Percentiles rank a stretch among this genome's conserved stretches.
phyloP scores from a whole-genome alignment of 2,888 invertebrate genomes.

The Blomia tropicalis region DNA sequence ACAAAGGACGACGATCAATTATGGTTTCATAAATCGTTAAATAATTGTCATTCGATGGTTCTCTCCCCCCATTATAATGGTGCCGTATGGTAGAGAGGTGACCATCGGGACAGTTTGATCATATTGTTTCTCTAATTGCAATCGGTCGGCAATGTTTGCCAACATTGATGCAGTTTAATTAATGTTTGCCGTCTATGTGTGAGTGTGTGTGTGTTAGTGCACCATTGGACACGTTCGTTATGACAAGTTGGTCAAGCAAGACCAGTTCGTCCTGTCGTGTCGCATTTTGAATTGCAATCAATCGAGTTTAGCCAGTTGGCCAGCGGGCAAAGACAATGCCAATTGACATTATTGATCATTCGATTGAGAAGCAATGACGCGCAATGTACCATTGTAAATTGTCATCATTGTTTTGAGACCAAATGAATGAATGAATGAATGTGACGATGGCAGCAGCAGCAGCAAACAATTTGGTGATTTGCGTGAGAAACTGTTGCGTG shows the following conservation, averaged over 20 bases:
- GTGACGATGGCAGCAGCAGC: too few relatives aligned
- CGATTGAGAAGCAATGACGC: background rate
- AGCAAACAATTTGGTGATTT: conserved; percentile 3
- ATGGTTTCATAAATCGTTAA: conserved; percentile 1
- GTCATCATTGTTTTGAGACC: background rate
- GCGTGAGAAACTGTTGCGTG: conserved; percentile 15
- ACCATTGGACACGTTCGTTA: background rate
- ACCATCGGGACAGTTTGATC: conserved; percentile 1
- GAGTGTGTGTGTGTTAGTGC: background rate
- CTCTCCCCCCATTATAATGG: background rate
- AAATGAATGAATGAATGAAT: too few relatives aligned
- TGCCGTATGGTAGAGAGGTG: background rate
- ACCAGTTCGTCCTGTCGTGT: too few relatives aligned
- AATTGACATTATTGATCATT: background rate
- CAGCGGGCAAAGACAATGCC: background rate
- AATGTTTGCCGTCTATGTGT: background rate
- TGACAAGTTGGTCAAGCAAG: conserved; percentile 2
- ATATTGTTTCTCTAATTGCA: background rate
- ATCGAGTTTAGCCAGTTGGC: background rate
- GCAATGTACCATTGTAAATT: background rate
- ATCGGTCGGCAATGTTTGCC: background rate
- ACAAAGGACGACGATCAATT: too few relatives aligned
- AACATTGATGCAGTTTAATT: background rate
- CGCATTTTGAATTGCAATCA: background rate
- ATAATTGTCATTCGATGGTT: background rate